Conservation (phyloP, 2,888 invertebrate species). For the Phrixothrix hirtus region DNA sequence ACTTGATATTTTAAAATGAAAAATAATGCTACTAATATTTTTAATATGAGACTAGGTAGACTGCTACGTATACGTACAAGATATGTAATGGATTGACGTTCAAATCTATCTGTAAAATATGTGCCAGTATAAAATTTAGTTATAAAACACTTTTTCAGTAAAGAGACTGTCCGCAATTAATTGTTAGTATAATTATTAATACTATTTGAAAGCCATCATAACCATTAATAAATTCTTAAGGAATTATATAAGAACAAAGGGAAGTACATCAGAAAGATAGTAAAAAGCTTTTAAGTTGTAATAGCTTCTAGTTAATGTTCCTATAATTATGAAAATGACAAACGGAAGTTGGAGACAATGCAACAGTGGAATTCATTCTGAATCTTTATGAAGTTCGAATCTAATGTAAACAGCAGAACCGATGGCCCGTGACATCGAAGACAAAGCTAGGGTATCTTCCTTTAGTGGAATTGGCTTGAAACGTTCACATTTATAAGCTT, state of each 20-base stretch:
- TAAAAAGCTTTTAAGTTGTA: slow-evolving; percentile 21
- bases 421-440: slow-evolving; percentile 35
- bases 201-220: too few species aligned
- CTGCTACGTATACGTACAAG: too few species aligned
- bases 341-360: slow-evolving; percentile 30
- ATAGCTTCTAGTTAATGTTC: slow-evolving; percentile 31
- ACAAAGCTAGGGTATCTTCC: slow-evolving; percentile 32
- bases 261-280: slow-evolving; percentile 7
- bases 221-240: too few species aligned
- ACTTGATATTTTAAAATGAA: too few species aligned
- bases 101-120: too few species aligned
- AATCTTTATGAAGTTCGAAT: slow-evolving; percentile 32
- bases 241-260: slow-evolving; percentile 8
- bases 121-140: too few species aligned
- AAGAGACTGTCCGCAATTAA: too few species aligned
- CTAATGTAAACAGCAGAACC: slow-evolving; percentile 33
- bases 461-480: slow-evolving; percentile 28
- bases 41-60: too few species aligned
- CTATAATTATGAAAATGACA: slow-evolving; percentile 32
- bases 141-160: too few species aligned
- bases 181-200: too few species aligned
- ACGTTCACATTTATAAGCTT: slow-evolving; percentile 32
- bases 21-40: too few species aligned
- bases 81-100: too few species aligned
- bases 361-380: slow-evolving; percentile 31